phyloP scores from a whole-genome alignment of 2,888 invertebrate species.

The Periphyllus acericola region DNA sequence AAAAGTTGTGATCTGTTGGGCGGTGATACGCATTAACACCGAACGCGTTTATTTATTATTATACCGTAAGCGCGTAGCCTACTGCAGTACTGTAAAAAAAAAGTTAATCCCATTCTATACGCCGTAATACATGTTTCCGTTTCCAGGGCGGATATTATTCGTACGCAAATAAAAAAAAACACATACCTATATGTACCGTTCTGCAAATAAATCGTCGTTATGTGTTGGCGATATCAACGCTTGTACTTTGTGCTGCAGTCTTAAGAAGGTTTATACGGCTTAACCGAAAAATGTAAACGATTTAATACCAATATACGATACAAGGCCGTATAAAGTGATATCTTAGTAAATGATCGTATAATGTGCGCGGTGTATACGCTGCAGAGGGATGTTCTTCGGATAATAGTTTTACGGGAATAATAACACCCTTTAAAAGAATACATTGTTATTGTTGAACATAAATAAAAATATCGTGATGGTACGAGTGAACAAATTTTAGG shows the following conservation, averaged over 20 bases:
- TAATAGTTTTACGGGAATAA: conserved; percentile 24
- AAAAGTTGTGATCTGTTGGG: not conserved
- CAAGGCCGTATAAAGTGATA: not conserved
- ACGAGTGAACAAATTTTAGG: conserved; percentile 25
- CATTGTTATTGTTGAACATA: conserved; percentile 21
- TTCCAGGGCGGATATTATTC: no score
- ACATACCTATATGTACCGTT: no score
- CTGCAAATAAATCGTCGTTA: no score
- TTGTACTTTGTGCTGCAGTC: not conserved
- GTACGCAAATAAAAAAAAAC: no score
- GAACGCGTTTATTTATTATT: not conserved
- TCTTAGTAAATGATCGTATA: not conserved
- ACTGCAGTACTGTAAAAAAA: no score
- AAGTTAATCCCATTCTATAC: no score
- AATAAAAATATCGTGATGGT: conserved; percentile 15
- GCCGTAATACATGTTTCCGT: no score
- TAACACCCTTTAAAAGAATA: conserved; percentile 40
- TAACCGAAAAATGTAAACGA: not conserved
- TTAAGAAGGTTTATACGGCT: not conserved
- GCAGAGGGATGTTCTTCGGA: not conserved
- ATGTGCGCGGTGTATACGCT: not conserved
- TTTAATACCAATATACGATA: not conserved
- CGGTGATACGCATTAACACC: not conserved
- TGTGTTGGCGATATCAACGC: not conserved
- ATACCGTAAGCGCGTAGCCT: not conserved